phyloP scores from a whole-genome alignment of 1,140 invertebrate genomes.

The Sipha flava region DNA sequence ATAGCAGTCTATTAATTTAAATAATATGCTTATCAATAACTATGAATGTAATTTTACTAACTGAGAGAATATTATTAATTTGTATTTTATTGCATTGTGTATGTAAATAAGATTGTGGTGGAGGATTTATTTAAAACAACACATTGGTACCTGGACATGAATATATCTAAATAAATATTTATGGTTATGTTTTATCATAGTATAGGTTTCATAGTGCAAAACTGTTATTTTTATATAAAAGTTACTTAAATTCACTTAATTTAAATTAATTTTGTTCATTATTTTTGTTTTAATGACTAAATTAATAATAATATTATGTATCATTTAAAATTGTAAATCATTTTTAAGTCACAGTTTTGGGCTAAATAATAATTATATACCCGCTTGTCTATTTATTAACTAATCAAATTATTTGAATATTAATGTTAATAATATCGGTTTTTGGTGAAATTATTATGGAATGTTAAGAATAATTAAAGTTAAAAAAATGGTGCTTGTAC shows the following conservation, averaged over 20 bases:
- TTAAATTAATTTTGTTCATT: no score
- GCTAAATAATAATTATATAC: background rate
- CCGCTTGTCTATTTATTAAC: background rate
- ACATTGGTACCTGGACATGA: background rate
- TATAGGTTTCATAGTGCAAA: background rate
- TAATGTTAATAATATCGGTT: background rate
- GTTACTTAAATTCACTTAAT: no score
- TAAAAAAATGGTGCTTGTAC: background rate
- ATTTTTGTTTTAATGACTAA: background rate
- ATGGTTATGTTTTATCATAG: background rate
- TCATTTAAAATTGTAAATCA: background rate
- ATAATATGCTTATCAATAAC: background rate
- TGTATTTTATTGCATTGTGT: background rate
- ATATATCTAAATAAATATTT: background rate
- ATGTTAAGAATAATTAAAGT: background rate
- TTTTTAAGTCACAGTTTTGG: background rate
- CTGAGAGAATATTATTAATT: background rate
- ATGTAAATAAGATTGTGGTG: conserved; percentile 21
- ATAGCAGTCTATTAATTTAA: background rate
- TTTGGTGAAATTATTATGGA: background rate
- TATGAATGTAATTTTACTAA: conserved; percentile 18
- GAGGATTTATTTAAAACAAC: background rate
- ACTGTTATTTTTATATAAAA: background rate
- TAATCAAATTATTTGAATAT: background rate
- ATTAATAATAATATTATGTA: background rate